Evolutionary conservation across 2,888 invertebrate genomes (phyloP), one percentile per base, ranked within the genome.

Genomic region (Mycalesis mineus): DNA sequence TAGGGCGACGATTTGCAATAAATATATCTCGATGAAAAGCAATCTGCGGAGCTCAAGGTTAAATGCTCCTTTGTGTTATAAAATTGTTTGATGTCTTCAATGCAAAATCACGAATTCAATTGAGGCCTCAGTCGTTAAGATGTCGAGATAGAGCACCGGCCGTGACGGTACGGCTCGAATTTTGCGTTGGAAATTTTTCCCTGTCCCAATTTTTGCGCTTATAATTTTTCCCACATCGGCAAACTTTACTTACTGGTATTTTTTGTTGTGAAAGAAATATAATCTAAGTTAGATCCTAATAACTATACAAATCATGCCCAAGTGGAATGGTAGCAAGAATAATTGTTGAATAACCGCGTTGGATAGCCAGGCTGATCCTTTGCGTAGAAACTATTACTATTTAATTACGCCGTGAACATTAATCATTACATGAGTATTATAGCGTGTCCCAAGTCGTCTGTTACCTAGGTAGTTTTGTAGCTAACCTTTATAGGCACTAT

Each of bases 21-120:
- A 42, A 42, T 28, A 11, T 22, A 1, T 42, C 22, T 11, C 22
- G 17, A 3, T 28, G 17, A 29, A 44, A 44, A 44, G 29, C 14
- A 44, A 42, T 28, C 28, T 42, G 22, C 17, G 2, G 7, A 44
- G 29, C 28, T 13, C 29, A 13, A 44, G 47, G 31, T 47, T 15
- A 47, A 47, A 47, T 15, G 15, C 1, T 11, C 15, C 11, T 33
- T 33, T 47, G 15, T 15, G 15, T 14, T 15, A 47, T 33, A 47
- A 45, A 33, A 47, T 33, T 47, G 15, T 47, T 11, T 7, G 51
- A 17, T 31, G 31, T 31, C 45, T 47, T 47, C 11, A 15, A 47
- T 47, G 47, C 47, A 47, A 47, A 33, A 33, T 33, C 47, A 47
- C 47, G 47, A 33, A 47, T 47, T 47, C 33, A 47, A 47, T 47